Evolutionary conservation across 2,888 invertebrate genomes (phyloP).

Genomic region (Pteria penguin): DNA sequence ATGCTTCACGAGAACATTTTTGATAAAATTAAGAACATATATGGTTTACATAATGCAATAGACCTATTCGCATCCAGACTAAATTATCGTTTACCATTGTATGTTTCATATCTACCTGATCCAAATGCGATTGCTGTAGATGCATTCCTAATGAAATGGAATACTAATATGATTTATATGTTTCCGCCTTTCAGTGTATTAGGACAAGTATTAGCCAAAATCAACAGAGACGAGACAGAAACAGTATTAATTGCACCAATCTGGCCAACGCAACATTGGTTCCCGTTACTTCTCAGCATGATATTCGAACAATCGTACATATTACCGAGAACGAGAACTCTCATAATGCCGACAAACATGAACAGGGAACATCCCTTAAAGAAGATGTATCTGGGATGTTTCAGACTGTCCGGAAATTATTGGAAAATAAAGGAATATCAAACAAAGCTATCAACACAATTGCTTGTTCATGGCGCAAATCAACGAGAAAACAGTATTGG

Average conservation of each 20-base stretch:
- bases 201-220: constrained; percentile 8
- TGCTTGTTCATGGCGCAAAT: constrained; percentile 26
- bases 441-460: constrained; percentile 10
- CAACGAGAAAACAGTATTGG: constrained; percentile 35
- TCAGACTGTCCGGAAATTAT: constrained; percentile 21
- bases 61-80: constrained; percentile 43
- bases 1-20: constrained; percentile 2
- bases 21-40: background rate
- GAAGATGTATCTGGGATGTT: constrained; percentile 20
- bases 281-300: background rate
- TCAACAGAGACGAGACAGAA: constrained; percentile 17
- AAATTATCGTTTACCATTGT: constrained; percentile 30
- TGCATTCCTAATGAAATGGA: constrained; percentile 40
- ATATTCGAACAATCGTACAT: constrained; percentile 1
- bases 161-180: constrained; percentile 26
- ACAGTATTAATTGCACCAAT: constrained; percentile 23
- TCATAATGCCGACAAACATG: constrained; percentile 18
- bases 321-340: background rate
- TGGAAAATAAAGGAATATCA: background rate
- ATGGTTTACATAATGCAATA: background rate
- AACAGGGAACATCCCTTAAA: constrained; percentile 19
- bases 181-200: constrained; percentile 51
- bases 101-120: constrained; percentile 48
- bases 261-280: constrained; percentile 24
- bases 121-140: constrained; percentile 31